These are phyloP conservation scores for Patella pellucida DNA, from an alignment of 2,888 invertebrate genomes.

Conservation along the genomic window DNA sequence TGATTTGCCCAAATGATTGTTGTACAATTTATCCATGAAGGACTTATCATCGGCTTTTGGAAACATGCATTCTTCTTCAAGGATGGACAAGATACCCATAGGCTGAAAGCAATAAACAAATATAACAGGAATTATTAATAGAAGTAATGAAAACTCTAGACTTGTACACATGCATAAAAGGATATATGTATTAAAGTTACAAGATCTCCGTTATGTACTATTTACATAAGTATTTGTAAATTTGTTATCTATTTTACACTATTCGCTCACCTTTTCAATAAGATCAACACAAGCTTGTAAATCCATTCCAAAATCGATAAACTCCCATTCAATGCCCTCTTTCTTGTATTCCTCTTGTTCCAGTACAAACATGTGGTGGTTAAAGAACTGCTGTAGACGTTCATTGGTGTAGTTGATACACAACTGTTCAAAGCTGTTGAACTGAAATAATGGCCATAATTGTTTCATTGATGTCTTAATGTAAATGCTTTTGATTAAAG, in stretches of 20 bases:
- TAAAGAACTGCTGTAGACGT: conserved; percentile 97
- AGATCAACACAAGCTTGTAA: conserved; percentile 94
- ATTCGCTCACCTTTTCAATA: conserved; percentile 57
- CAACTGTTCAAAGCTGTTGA: conserved; percentile 96
- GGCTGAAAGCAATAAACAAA: conserved; percentile 78
- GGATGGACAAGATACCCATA: conserved; percentile 99
- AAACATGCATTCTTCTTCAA: conserved; percentile 99
- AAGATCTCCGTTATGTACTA: too few relatives aligned
- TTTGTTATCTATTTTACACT: conserved; percentile 22
- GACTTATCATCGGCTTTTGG: conserved; percentile 99
- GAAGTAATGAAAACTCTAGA: too few relatives aligned
- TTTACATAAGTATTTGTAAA: too few relatives aligned
- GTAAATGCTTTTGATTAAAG: too few relatives aligned
- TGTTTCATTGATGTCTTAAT: too few relatives aligned
- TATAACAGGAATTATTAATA: not conserved
- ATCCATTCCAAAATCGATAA: conserved; percentile 98
- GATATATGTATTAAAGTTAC: too few relatives aligned
- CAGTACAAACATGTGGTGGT: conserved; percentile 96
- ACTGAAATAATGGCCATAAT: conserved; percentile 75
- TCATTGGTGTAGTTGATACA: conserved; percentile 99
- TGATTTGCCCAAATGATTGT: conserved; percentile 96
- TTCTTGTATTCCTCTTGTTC: conserved; percentile 96
- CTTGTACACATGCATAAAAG: too few relatives aligned
- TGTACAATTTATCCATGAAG: conserved; percentile 97
- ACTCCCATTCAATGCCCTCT: conserved; percentile 94